These are phyloP conservation scores for Lophius americanus DNA, from an alignment of 2,797 vertebrate species.

Conservation along the genomic window DNA sequence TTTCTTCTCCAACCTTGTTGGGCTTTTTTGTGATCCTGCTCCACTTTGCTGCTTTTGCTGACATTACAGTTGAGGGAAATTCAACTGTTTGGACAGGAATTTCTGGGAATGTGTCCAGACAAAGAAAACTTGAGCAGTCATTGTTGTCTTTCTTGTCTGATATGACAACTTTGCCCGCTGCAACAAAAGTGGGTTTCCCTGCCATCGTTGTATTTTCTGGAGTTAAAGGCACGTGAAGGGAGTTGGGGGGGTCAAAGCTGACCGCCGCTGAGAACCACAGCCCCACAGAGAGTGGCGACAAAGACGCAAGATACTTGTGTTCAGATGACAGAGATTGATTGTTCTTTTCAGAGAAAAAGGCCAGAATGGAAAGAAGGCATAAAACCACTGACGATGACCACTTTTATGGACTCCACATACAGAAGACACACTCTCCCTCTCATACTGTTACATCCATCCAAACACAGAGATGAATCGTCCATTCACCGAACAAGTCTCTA, in stretches of 20 bases:
- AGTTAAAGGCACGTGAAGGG: constrained; percentile 79
- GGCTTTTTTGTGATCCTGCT: constrained; percentile 27
- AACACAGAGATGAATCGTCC: constrained; percentile 45
- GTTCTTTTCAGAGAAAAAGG: constrained; percentile 27
- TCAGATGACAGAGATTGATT: constrained; percentile 64
- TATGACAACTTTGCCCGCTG: constrained; percentile 23
- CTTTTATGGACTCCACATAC: constrained; percentile 52
- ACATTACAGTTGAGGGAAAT: background rate
- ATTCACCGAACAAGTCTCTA: constrained; percentile 60
- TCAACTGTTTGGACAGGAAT: too few relatives aligned
- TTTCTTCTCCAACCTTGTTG: constrained; percentile 42
- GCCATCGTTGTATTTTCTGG: constrained; percentile 69
- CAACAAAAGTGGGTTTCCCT: constrained; percentile 56
- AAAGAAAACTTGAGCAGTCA: constrained; percentile 20
- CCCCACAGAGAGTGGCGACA: constrained; percentile 61
- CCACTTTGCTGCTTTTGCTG: constrained; percentile 8
- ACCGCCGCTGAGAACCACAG: constrained; percentile 49
- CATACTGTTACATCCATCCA: constrained; percentile 9
- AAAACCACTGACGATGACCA: constrained; percentile 27
- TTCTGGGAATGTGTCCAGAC: constrained; percentile 6
- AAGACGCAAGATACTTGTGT: constrained; percentile 62
- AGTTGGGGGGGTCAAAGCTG: constrained; percentile 68
- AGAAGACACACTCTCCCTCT: constrained; percentile 28
- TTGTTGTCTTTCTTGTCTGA: constrained; percentile 49
- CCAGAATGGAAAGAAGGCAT: constrained; percentile 32